Base-by-base conservation (phyloP, 53 echinoderm and acorn worm species). In the Mesocentrotus franciscanus region DNA sequence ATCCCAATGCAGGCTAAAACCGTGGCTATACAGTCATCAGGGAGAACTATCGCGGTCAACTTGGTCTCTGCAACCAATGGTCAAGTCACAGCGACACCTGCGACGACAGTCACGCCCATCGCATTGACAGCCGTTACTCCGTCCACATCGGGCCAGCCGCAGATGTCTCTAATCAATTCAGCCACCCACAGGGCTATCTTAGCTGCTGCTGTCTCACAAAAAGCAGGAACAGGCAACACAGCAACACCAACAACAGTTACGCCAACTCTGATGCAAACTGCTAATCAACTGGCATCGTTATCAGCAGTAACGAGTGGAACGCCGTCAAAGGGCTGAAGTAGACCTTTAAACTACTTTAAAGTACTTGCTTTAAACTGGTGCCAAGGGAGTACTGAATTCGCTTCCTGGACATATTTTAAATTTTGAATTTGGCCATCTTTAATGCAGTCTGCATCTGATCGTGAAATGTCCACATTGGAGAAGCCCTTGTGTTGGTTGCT, bases 21-120 rank as follows among this genome's bases (percentile, higher is more conserved):
- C 18, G 92, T 85, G 89, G 95, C 95, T 71, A 89, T 95, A n/a
- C 92, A 85, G 24, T 64, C 95, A 18, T 49, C 93, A 49, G 91
- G 84, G 29, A 93, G 95, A 60, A 87, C 97, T n/a, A 96, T 89
- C 42, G 97, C 96, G 16, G 96, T 97, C 71, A 97, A 97, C 18
- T 92, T 97, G 64, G 95, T 95, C 7, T 97, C 97, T 11, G 95
- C 96, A 4, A 95, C 96, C 60, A 97, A 95, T 32, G 90, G 96
- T 26, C 90, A 95, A 71, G 95, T 84, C 11, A 78, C 71, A 60
- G 68, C 95, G 33, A 96, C 97, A 2, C 60, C 70, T 58, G 92
- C 96, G n/a, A 96, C 96, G 90, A 95, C 96, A 85, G 92, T 97
- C 92, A 97, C 95, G 74, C 96, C 96, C n/a, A 95, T 96, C 83